These are phyloP conservation scores for Meiosimyza platycephala DNA, from an alignment of 2,888 invertebrate genomes.

Conservation along the genomic window DNA sequence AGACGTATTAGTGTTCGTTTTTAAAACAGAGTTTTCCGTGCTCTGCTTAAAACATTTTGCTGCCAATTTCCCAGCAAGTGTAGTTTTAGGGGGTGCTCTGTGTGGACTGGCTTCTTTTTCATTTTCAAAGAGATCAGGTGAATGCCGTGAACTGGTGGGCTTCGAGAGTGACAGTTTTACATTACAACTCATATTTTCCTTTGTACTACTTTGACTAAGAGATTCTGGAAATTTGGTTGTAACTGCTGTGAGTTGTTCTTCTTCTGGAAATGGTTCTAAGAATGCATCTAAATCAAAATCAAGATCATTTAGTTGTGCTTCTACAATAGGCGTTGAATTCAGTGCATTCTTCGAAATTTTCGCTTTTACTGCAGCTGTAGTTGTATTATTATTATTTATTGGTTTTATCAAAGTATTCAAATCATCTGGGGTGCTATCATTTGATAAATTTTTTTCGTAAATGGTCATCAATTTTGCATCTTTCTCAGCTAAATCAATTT, in stretches of 20 bases:
- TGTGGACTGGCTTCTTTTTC: constrained; percentile 41
- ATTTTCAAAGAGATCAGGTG: constrained; percentile 57
- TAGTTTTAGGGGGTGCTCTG: constrained; percentile 5
- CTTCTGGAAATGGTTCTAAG: constrained; percentile 69
- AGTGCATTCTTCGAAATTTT: not conserved
- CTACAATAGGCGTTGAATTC: not conserved
- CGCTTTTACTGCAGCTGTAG: too few species aligned
- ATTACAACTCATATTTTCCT: constrained; percentile 31
- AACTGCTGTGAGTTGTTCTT: constrained; percentile 48
- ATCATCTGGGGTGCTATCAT: constrained; percentile 27
- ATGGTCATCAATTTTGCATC: too few species aligned
- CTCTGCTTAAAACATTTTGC: too few species aligned
- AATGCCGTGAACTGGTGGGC: constrained; percentile 39
- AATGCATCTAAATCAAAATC: constrained; percentile 68
- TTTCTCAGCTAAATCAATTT: not conserved
- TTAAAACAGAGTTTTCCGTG: not conserved
- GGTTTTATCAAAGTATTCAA: not conserved
- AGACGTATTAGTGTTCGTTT: not conserved
- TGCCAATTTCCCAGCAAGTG: constrained; percentile 49
- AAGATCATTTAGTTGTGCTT: constrained; percentile 32
- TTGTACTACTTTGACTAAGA: constrained; percentile 28
- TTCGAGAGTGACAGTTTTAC: not conserved
- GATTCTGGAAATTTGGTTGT: constrained; percentile 7
- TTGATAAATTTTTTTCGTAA: not conserved
- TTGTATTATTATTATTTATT: too few species aligned